phyloP scores from a whole-genome alignment of 1,140 invertebrate genomes.

The Drosophila persimilis region DNA sequence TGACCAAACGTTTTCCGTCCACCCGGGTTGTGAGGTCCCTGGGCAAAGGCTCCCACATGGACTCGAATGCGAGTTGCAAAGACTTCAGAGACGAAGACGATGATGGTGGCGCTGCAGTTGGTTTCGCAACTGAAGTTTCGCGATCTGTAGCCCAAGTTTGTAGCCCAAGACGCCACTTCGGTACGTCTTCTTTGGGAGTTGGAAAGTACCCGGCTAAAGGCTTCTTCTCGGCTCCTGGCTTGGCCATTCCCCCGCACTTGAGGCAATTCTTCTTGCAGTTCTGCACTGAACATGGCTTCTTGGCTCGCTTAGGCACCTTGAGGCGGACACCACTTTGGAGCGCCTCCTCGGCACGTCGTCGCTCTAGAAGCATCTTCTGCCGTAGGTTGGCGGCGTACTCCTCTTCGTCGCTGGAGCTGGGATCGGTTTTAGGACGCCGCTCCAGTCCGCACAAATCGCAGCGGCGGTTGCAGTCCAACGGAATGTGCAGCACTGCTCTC shows the following conservation, averaged over 20 bases:
- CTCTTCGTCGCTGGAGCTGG: conserved; percentile 58
- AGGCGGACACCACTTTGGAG: conserved; percentile 1
- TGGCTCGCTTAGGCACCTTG: conserved; percentile 29
- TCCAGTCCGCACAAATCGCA: conserved; percentile 52
- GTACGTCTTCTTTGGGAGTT: conserved; percentile 16
- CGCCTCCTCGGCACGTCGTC: conserved; percentile 12
- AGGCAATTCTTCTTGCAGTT: conserved; percentile 3
- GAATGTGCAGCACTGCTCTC: conserved; percentile 44
- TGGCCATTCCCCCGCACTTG: conserved; percentile 25
- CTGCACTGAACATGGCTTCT: conserved; percentile 22
- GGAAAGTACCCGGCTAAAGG: conserved; percentile 5
- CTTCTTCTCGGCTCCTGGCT: background rate
- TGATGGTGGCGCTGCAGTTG: conserved; percentile 9
- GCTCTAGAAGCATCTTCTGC: conserved; percentile 15
- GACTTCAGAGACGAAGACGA: conserved; percentile 11
- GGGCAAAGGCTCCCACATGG: conserved; percentile 8
- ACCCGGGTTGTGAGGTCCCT: too few species aligned
- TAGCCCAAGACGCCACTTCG: background rate
- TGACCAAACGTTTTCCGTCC: conserved; percentile 24
- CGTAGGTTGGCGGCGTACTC: background rate
- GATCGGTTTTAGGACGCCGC: conserved; percentile 17
- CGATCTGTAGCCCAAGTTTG: background rate
- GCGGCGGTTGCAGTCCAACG: conserved; percentile 9
- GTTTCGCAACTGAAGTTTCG: background rate
- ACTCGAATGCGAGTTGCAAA: conserved; percentile 10